Evolutionary conservation across 35 echinoderm and acorn worm species (phyloP), one percentile per base, ranked within the genome.

Genomic region (Holothuria glaberrima): DNA sequence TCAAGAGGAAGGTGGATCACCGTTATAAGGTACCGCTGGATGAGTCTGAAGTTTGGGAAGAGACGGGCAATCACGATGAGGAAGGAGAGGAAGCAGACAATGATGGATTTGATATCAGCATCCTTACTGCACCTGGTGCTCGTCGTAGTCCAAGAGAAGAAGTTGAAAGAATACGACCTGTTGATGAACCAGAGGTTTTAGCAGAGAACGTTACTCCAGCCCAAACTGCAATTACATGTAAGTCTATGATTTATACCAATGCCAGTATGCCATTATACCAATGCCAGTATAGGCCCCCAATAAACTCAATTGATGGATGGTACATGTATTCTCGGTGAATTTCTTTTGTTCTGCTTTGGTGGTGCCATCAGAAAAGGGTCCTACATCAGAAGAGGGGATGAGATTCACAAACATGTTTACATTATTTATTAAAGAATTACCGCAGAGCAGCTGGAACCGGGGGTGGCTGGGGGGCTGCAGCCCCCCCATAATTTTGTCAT

Each of bases 31-130:
- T 70, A 24, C 89, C 71, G 9, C 65, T 92, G 19, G 46, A 90
- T 17, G 92, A 94, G 5, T 90, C 94, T 46, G 95, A 98, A 61
- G 88, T 92, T 67, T 61, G 80, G 19, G 95, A 98, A 80, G 90
- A 92, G 48, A 75, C 94, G 30, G 91, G 89, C 48, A 90, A 90
- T 50, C 94, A 98, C 30, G 90, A 98, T 24, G 95, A 98, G 64
- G 95, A 98, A 87, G 80, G 54, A 52, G 95, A 86, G 58, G 92
- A 94, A 68, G 90, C 90, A 65, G 92, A 94, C 46, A 86, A 89
- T 18, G 90, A 98, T 71, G 86, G 87, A 17, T 98, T 92, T 67
- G 93, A 98, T 31, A 68, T 98, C 28, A 94, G 66, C 88, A 88
- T 92, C 22, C 72, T 98, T 28, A 72, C 81, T 12, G 89, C 87